These are phyloP conservation scores for Thereva nobilitata DNA, from an alignment of 2,888 invertebrate species.

Conservation along the genomic window DNA sequence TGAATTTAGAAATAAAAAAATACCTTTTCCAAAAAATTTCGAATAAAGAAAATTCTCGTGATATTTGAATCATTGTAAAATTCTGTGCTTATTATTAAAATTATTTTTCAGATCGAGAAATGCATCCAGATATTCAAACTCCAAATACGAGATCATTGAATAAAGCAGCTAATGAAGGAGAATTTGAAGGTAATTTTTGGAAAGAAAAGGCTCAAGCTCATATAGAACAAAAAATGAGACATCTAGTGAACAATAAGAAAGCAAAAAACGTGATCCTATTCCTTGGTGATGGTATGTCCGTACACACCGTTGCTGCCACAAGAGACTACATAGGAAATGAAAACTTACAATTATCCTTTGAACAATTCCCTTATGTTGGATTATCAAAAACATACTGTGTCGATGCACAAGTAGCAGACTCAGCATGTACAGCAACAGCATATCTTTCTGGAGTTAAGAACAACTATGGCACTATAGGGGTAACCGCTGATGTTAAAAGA, in stretches of 20 bases:
- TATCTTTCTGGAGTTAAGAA: conserved; percentile 78
- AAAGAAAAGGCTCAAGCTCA: conserved; percentile 12
- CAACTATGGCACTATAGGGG: conserved; percentile 75
- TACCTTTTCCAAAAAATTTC: too few species aligned
- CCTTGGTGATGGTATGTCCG: conserved; percentile 77
- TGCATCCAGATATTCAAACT: background rate
- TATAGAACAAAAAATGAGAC: background rate
- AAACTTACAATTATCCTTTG: conserved; percentile 65
- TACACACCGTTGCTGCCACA: conserved; percentile 70
- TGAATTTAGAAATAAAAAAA: too few species aligned
- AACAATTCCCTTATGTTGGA: conserved; percentile 64
- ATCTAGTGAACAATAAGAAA: background rate
- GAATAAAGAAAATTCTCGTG: too few species aligned
- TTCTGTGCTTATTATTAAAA: too few species aligned
- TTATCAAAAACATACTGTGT: conserved; percentile 73
- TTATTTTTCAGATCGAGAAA: too few species aligned
- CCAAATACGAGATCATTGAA: background rate
- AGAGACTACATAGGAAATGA: conserved; percentile 68
- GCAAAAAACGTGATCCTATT: conserved; percentile 70
- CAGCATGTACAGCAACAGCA: conserved; percentile 82
- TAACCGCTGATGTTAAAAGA: conserved; percentile 67
- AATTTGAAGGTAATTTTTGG: conserved; percentile 27
- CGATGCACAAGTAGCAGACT: conserved; percentile 78
- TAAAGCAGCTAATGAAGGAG: conserved; percentile 1
- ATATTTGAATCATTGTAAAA: too few species aligned